Percentiles rank a stretch among this genome's conserved stretches.
Conservation (phyloP, 2,113 vertebrate genomes). For the Chrysochloris asiatica region DNA sequence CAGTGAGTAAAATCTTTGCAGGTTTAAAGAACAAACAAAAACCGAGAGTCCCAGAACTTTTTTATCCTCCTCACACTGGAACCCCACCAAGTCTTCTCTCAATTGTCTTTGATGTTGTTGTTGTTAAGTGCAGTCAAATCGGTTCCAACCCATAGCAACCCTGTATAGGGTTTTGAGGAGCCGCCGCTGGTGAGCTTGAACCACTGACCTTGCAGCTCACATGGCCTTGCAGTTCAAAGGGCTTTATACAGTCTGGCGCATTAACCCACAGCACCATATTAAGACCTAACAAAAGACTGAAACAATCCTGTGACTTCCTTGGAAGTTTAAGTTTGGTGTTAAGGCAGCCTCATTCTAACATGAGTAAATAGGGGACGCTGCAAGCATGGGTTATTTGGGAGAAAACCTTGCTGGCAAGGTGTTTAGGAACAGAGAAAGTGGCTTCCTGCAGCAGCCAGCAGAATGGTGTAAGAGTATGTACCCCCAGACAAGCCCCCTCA, state of each 20-base stretch:
- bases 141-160: too few relatives aligned
- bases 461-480: not conserved
- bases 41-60: not conserved
- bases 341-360: not conserved
- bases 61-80: not conserved
- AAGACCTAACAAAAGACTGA: slow-evolving; percentile 20
- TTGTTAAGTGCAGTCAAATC: too few relatives aligned
- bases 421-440: not conserved
- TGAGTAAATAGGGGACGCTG: not conserved
- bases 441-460: not conserved
- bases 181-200: too few relatives aligned
- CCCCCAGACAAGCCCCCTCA: not conserved
- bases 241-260: too few relatives aligned
- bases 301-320: not conserved
- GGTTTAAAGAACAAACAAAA: not conserved
- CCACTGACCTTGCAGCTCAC: too few relatives aligned
- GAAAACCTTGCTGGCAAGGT: not conserved
- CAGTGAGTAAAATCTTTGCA: slow-evolving; percentile 20
- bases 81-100: not conserved
- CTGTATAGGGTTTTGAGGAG: too few relatives aligned
- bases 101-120: too few relatives aligned
- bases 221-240: too few relatives aligned
- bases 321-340: not conserved
- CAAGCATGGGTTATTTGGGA: too few relatives aligned
- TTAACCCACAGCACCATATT: too few relatives aligned